phyloP scores from a whole-genome alignment of 2,797 vertebrate genomes.

The Dipus sagitta region DNA sequence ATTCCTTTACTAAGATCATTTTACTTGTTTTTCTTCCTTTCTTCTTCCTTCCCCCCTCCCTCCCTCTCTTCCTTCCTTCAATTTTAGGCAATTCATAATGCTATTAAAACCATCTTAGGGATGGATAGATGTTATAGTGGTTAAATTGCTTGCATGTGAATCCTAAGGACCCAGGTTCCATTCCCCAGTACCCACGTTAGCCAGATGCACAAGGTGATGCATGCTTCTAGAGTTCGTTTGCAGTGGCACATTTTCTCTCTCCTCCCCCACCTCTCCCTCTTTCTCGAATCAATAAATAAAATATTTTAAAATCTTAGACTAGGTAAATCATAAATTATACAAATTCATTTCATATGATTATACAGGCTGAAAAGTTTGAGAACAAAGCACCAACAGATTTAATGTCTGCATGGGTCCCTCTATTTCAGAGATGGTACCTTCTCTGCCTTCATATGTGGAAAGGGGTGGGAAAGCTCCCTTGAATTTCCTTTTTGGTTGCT shows the following conservation, averaged over 20 bases:
- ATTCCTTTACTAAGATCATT: too few relatives aligned
- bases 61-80: conserved; percentile 83
- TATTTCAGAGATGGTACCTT: background rate
- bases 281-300: too few relatives aligned
- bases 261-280: too few relatives aligned
- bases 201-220: too few relatives aligned
- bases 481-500: background rate
- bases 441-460: background rate
- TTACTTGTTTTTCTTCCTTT: conserved; percentile 63
- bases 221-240: too few relatives aligned
- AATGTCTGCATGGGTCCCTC: background rate
- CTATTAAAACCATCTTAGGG: too few relatives aligned
- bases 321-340: background rate
- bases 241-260: too few relatives aligned
- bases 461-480: background rate
- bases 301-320: background rate
- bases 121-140: too few relatives aligned
- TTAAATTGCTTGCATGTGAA: too few relatives aligned
- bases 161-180: too few relatives aligned
- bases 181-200: too few relatives aligned
- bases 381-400: background rate
- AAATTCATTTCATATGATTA: background rate
- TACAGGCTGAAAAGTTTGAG: background rate
- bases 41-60: conserved; percentile 84
- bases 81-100: background rate